These are phyloP conservation scores for Sylvia atricapilla DNA, from an alignment of 2,113 vertebrate species.

Conservation along the genomic window DNA sequence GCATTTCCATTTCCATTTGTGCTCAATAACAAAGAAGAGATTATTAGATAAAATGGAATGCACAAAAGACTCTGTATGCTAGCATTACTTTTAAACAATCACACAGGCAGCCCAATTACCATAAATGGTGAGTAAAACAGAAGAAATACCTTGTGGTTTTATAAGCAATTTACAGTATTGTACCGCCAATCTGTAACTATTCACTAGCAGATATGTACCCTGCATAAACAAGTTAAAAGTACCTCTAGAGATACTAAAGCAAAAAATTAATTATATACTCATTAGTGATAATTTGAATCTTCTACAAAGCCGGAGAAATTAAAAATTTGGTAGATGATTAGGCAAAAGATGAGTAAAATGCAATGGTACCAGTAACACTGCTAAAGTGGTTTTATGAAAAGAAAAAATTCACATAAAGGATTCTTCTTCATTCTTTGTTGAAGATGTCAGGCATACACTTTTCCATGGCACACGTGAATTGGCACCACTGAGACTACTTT, in stretches of 20 bases:
- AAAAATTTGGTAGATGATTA: neutral
- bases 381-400: neutral
- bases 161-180: neutral
- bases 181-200: neutral
- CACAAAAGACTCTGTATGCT: neutral
- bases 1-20: neutral
- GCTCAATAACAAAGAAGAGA: neutral
- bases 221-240: slow-evolving; percentile 12
- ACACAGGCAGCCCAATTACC: neutral
- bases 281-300: neutral
- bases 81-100: neutral
- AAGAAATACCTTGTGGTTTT: neutral
- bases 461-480: neutral
- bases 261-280: neutral
- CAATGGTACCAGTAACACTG: neutral
- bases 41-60: neutral
- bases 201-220: neutral
- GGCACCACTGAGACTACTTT: neutral
- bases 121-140: neutral
- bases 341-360: neutral
- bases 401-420: neutral
- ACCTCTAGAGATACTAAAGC: neutral
- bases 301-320: neutral
- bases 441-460: neutral
- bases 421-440: neutral